Evolutionary conservation across 2,797 vertebrate species (phyloP).

Genomic region (Cryptoblepharus egeriae): DNA sequence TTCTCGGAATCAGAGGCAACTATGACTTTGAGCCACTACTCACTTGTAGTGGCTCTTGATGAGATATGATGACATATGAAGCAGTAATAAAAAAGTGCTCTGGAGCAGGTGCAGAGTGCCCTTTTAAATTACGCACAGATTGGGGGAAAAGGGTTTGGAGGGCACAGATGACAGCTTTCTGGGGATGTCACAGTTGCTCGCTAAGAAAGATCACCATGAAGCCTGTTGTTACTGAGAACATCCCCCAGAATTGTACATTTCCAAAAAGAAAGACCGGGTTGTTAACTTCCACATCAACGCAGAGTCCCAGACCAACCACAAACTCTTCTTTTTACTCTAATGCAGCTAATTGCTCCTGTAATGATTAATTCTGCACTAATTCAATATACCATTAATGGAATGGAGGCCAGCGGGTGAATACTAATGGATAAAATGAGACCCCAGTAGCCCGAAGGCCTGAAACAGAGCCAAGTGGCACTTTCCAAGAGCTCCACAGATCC

Average conservation of each 20-base stretch:
- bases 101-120: no score
- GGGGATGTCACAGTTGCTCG: no score
- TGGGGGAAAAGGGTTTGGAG: background rate
- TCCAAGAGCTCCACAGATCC: background rate
- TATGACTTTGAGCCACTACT: background rate
- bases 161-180: background rate
- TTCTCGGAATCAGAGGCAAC: background rate
- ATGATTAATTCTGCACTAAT: slow-evolving; percentile 32
- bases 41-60: background rate
- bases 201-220: background rate
- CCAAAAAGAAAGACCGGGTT: no score
- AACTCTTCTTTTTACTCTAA: slow-evolving; percentile 27
- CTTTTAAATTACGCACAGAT: background rate
- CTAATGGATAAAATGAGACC: slow-evolving; percentile 25
- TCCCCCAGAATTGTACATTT: no score
- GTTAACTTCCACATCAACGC: background rate
- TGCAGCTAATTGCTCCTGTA: slow-evolving; percentile 10
- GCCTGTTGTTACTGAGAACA: no score
- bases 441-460: background rate
- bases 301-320: background rate
- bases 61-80: background rate
- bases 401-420: background rate
- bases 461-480: background rate
- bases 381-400: slow-evolving; percentile 18
- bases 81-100: background rate